phyloP scores from a whole-genome alignment of 2,888 invertebrate species.

The Dasysyrphus tricinctus region DNA sequence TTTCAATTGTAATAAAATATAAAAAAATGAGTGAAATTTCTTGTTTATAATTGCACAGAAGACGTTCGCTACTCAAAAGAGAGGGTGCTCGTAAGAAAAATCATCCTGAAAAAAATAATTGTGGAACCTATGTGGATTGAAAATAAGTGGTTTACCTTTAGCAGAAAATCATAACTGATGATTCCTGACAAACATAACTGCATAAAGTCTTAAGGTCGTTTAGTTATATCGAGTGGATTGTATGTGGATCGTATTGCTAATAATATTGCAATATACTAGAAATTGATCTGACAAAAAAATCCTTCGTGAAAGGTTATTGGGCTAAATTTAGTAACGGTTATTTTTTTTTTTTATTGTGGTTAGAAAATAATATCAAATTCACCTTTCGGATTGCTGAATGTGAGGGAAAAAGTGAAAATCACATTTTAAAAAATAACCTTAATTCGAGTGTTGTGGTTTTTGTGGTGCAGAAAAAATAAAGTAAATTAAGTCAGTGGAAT shows the following conservation, averaged over 20 bases:
- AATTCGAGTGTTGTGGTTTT: constrained; percentile 63
- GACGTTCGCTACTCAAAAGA: constrained; percentile 15
- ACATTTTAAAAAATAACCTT: constrained; percentile 44
- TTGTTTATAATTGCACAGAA: constrained; percentile 26
- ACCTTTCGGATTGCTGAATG: constrained; percentile 1
- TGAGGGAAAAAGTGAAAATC: constrained; percentile 36
- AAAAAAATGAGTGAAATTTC: constrained; percentile 62
- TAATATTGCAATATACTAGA: not conserved
- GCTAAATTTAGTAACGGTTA: constrained; percentile 14
- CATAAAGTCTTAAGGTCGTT: constrained; percentile 42
- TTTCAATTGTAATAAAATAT: constrained; percentile 68
- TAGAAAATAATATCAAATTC: constrained; percentile 40
- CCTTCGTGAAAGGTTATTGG: constrained; percentile 65
- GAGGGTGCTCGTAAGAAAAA: constrained; percentile 24
- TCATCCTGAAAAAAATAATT: not conserved
- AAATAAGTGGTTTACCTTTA: constrained; percentile 39
- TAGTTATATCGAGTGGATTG: constrained; percentile 44
- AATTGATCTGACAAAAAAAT: constrained; percentile 43
- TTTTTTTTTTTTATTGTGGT: constrained; percentile 44
- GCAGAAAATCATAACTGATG: constrained; percentile 1
- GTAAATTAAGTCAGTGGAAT: constrained; percentile 64
- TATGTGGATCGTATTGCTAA: constrained; percentile 55
- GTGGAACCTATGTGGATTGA: constrained; percentile 43
- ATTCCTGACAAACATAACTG: not conserved
- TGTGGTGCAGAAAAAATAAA: constrained; percentile 52